Base-by-base conservation (phyloP, 2,797 vertebrate species). In the Sebastes jordani region DNA sequence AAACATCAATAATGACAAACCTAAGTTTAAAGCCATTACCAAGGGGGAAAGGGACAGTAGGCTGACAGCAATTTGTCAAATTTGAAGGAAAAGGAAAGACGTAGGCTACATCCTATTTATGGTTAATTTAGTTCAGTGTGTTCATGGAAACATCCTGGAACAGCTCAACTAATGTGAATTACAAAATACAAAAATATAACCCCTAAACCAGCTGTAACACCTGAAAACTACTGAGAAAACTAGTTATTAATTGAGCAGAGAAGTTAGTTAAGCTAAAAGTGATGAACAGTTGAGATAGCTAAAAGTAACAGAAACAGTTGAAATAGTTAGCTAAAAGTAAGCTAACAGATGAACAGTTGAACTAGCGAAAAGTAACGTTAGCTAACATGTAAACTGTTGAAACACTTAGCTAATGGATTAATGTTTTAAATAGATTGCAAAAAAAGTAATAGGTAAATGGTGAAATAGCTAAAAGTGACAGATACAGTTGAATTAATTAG, bases 1-100 rank as follows among this genome's bases (percentile, higher is more conserved):
- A 22, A 66, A 54, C 67, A 29, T 69, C 42, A 62, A 69, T 23
- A 4, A 58, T 88, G 64, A 87, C 79, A 89, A 87, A 94, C 78
- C 74, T 6, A 20, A 52, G 1, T 56, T 65, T 55, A 71, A 16
- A 38, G 22, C 11, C 52, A 64, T 49, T 25, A 16, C 2, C 16
- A 32, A 29, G 49, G 65, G 55, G 54, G 30, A 34, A n/a, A 63
- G n/a, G 16, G 70, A 27, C 32, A 42, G 55, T 6, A 73, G 78
- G 74, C n/a, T 20, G 55, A 29, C 59, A 71, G 8, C 5, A 10
- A 11, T 13, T n/a, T 6, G 10, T 60, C 5, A 60, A 6, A 30
- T 59, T 18, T 42, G 6, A 65, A 38, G 14, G 14, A 69, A 55
- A 62, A 23, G 1, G 42, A 58, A 63, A 60, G 56, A 52, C 29